phyloP scores from a whole-genome alignment of 2,888 invertebrate species.

The Meloe dianella region DNA sequence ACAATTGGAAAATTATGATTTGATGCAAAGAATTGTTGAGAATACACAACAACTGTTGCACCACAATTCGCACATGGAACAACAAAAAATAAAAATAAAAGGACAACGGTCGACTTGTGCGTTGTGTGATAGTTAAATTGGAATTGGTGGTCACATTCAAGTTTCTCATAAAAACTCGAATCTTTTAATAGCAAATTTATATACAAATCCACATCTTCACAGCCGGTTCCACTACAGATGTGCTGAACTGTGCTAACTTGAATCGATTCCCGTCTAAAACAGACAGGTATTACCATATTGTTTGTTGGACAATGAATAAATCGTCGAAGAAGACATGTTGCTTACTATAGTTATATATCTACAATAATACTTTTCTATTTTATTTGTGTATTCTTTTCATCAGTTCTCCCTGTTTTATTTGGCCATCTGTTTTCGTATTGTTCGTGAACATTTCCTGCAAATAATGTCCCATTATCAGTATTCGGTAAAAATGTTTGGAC shows the following conservation, averaged over 20 bases:
- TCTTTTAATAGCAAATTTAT: neutral
- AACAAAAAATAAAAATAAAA: too few relatives aligned
- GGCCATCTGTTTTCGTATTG: conserved; percentile 18
- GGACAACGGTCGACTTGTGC: neutral
- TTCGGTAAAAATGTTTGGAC: conserved; percentile 29
- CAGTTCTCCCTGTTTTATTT: conserved; percentile 19
- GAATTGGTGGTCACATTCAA: neutral
- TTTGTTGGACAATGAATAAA: too few relatives aligned
- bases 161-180: neutral
- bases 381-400: neutral
- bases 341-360: too few relatives aligned
- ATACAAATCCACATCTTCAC: neutral
- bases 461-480: conserved; percentile 19
- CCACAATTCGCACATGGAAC: neutral
- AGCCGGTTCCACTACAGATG: neutral
- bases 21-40: neutral
- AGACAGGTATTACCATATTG: too few relatives aligned
- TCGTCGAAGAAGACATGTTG: neutral
- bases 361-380: neutral
- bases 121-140: neutral
- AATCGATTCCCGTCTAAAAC: neutral
- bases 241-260: conserved; percentile 2
- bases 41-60: conserved; percentile 30
- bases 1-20: neutral
- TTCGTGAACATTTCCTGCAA: conserved; percentile 9